A percentile compares a stretch with the other conserved stretches of the same genome.
phyloP scores from a whole-genome alignment of 2,797 vertebrate genomes.

The Craterocephalus amniculus region DNA sequence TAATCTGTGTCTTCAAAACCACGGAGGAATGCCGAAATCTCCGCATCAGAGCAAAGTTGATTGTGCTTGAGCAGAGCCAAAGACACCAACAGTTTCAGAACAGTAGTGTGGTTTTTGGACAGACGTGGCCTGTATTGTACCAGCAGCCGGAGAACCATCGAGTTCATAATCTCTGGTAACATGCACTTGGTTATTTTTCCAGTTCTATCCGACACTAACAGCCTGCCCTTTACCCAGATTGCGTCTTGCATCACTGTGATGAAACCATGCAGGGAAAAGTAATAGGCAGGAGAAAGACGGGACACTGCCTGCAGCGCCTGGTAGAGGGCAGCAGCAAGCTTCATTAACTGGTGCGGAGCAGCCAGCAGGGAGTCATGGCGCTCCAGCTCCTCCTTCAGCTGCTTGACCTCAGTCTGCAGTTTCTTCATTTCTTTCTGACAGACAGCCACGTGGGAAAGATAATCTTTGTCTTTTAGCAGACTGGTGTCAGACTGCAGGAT shows the following conservation, averaged over 20 bases:
- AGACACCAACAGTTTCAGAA: slow-evolving; percentile 82
- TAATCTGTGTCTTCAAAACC: slow-evolving; percentile 73
- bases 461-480: slow-evolving; percentile 64
- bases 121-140: slow-evolving; percentile 76
- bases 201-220: slow-evolving; percentile 17
- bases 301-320: slow-evolving; percentile 80
- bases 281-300: slow-evolving; percentile 81
- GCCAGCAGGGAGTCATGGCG: slow-evolving; percentile 58
- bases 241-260: slow-evolving; percentile 61
- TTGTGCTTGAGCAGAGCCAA: slow-evolving; percentile 73
- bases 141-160: slow-evolving; percentile 77
- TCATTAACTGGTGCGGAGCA: slow-evolving; percentile 55
- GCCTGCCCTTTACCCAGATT: slow-evolving; percentile 47
- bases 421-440: slow-evolving; percentile 57
- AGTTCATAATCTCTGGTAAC: slow-evolving; percentile 69
- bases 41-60: slow-evolving; percentile 72
- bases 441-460: slow-evolving; percentile 44
- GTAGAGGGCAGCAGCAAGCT: slow-evolving; percentile 75
- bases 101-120: slow-evolving; percentile 67
- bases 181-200: slow-evolving; percentile 43
- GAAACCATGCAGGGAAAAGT: slow-evolving; percentile 75
- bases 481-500: slow-evolving; percentile 56
- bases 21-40: slow-evolving; percentile 79
- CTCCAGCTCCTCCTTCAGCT: slow-evolving; percentile 50
- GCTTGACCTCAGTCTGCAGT: slow-evolving; percentile 59